phyloP scores from a whole-genome alignment of 2,888 invertebrate species.

The Himalopsyche tibetana region DNA sequence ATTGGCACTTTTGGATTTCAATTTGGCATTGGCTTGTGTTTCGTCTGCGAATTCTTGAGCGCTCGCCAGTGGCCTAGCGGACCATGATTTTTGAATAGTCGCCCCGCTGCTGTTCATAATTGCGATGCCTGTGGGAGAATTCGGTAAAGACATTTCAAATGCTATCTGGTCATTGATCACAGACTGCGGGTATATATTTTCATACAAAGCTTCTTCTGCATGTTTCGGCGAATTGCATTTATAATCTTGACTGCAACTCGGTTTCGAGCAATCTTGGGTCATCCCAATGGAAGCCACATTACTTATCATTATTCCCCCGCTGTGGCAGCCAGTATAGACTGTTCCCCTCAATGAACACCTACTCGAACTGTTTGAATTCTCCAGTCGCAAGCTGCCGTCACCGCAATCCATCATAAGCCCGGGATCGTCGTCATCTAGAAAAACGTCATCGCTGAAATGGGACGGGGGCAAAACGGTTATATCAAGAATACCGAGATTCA shows the following conservation, averaged over 20 bases:
- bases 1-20: slow-evolving; percentile 73
- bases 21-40: slow-evolving; percentile 49
- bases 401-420: slow-evolving; percentile 62
- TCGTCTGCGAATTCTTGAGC: slow-evolving; percentile 62
- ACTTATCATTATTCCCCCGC: slow-evolving; percentile 64
- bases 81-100: slow-evolving; percentile 63
- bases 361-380: slow-evolving; percentile 46
- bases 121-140: slow-evolving; percentile 56
- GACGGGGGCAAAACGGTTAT: slow-evolving; percentile 64
- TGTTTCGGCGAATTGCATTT: slow-evolving; percentile 49
- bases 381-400: slow-evolving; percentile 43
- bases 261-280: slow-evolving; percentile 50
- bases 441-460: slow-evolving; percentile 64
- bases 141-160: slow-evolving; percentile 64
- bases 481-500: slow-evolving; percentile 61
- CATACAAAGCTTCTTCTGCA: slow-evolving; percentile 62
- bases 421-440: slow-evolving; percentile 64
- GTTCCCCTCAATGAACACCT: slow-evolving; percentile 56
- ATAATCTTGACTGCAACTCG: slow-evolving; percentile 56
- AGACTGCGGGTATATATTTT: slow-evolving; percentile 62
- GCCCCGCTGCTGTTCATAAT: slow-evolving; percentile 20
- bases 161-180: slow-evolving; percentile 56
- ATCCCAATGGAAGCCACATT: slow-evolving; percentile 61
- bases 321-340: slow-evolving; percentile 63
- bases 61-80: slow-evolving; percentile 60